phyloP scores from a whole-genome alignment of 1,140 invertebrate species.

The Arctopsyche grandis region DNA sequence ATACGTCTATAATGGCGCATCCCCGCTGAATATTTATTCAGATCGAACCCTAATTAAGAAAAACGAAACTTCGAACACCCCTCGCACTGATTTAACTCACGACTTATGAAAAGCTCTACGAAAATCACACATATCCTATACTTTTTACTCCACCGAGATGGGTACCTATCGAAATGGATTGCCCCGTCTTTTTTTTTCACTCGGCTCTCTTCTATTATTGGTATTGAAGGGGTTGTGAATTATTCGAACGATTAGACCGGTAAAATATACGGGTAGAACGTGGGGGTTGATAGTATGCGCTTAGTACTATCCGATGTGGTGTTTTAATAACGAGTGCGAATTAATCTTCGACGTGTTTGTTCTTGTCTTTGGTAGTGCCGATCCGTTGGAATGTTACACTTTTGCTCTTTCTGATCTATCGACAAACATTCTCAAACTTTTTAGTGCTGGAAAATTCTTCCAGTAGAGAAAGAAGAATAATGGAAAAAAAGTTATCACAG shows the following conservation, averaged over 20 bases:
- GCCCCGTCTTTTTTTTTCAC: background rate
- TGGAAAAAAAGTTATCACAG: no score
- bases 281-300: background rate
- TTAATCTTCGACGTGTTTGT: slow-evolving; percentile 35
- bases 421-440: background rate
- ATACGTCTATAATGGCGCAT: slow-evolving; percentile 5
- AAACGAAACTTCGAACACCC: background rate
- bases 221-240: slow-evolving; percentile 16
- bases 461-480: no score
- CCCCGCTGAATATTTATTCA: slow-evolving; percentile 23
- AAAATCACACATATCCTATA: background rate
- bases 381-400: slow-evolving; percentile 27
- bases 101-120: background rate
- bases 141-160: no score
- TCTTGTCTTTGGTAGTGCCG: background rate
- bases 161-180: background rate
- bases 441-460: background rate
- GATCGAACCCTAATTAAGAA: slow-evolving; percentile 19
- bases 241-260: slow-evolving; percentile 15
- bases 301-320: slow-evolving; percentile 21
- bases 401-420: background rate
- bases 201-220: slow-evolving; percentile 6
- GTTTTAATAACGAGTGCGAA: slow-evolving; percentile 37
- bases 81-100: background rate
- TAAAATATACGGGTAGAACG: background rate